These are phyloP conservation scores for Bos javanicus DNA, from an alignment of 2,113 vertebrate species.

Conservation along the genomic window DNA sequence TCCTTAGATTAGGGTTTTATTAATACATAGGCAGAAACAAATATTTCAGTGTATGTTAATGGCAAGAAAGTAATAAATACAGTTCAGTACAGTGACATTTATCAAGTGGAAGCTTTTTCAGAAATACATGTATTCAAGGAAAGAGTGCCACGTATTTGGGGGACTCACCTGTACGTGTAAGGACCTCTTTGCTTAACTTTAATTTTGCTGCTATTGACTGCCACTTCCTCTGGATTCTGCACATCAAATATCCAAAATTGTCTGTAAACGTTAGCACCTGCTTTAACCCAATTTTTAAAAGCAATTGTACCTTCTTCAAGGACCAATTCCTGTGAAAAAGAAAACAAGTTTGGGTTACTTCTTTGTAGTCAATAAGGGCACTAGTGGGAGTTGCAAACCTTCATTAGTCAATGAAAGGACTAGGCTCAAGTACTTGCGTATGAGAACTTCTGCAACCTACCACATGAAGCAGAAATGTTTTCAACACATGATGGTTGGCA, in stretches of 20 bases:
- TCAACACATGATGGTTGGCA: neutral
- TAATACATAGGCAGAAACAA: neutral
- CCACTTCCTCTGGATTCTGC: constrained; percentile 85
- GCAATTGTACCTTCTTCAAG: constrained; percentile 90
- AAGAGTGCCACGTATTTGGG: neutral
- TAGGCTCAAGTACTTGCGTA: neutral
- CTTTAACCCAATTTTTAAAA: constrained; percentile 88
- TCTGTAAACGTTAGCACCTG: constrained; percentile 85
- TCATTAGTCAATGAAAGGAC: neutral
- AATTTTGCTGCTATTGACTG: constrained; percentile 77
- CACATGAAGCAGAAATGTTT: neutral
- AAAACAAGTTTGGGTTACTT: neutral
- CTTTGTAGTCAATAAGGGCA: neutral
- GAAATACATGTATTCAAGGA: neutral
- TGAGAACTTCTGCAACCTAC: neutral
- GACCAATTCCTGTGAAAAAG: constrained; percentile 85
- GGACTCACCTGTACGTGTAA: constrained; percentile 92
- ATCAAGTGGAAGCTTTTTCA: neutral
- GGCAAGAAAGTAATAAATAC: neutral
- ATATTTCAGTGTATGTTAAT: neutral
- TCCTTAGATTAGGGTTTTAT: neutral
- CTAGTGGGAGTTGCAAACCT: neutral
- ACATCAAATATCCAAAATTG: constrained; percentile 95
- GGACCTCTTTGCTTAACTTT: constrained; percentile 89
- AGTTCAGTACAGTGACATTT: neutral